Evolutionary conservation across 1,140 invertebrate genomes (phyloP), one percentile per base, ranked within the genome.

Genomic region (Antheraea mylitta): DNA sequence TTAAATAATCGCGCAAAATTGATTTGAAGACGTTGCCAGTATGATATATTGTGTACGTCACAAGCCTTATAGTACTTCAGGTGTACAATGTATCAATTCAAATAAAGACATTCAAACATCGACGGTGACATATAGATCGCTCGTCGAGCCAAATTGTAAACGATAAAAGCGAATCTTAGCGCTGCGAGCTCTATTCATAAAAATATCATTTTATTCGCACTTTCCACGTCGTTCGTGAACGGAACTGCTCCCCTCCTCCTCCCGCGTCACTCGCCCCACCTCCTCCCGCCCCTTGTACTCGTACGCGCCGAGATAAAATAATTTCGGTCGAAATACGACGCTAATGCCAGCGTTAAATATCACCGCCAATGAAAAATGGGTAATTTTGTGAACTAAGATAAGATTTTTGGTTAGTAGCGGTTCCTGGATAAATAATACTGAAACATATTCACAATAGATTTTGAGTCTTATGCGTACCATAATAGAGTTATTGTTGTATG

Each of bases 121-220:
- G 45, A 53, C 10, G 45, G 11, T 53, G 2, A 53, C 10, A 53
- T 53, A 53, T 11, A 16, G 13, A 53, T 53, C 45, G 45, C 45
- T 53, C 45, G 45, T 53, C 45, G 45, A 53, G 1, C 0, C 45
- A 53, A 53, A 53, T 53, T 53, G 45, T 53, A 13, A 53, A 13
- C 11, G 45, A 53, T 53, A 53, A 53, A 53, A 53, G 45, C 45
- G 16, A 53, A 53, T 53, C 45, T 53, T 53, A 53, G 6, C 6
- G 45, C 45, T 53, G 10, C 45, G 45, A 53, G 45, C 11, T 53
- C 45, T 53, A 53, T 53, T 53, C 45, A 53, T 53, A 53, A 53
- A 53, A 53, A 53, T 53, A 53, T 53, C 45, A 53, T 53, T 53
- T 53, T 53, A 53, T 53, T 53, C 45, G 11, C 45, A 53, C 45